Conservation (phyloP, 2,888 invertebrate genomes). For the Oligia strigilis region DNA sequence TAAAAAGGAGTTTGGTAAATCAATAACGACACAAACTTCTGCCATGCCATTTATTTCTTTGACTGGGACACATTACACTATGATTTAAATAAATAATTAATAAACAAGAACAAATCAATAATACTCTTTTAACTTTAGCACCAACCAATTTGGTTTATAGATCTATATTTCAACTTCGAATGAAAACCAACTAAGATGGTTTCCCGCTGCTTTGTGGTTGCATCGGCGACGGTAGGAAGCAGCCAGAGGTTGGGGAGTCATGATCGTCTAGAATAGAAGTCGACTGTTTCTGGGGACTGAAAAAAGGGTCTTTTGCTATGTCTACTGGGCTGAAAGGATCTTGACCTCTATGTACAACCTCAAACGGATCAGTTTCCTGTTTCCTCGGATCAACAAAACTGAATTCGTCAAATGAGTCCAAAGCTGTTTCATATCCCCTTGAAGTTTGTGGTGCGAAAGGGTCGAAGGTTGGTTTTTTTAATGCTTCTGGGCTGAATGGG, state of each 20-base stretch:
- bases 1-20: not conserved
- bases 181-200: slow-evolving; percentile 64
- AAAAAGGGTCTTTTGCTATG: slow-evolving; percentile 61
- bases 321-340: slow-evolving; percentile 71
- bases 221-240: slow-evolving; percentile 91
- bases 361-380: slow-evolving; percentile 78
- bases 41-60: slow-evolving; percentile 63
- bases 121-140: slow-evolving; percentile 66
- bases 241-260: slow-evolving; percentile 85
- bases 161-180: slow-evolving; percentile 41
- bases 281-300: slow-evolving; percentile 63
- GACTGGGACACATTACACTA: slow-evolving; percentile 56
- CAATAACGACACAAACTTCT: slow-evolving; percentile 11
- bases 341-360: slow-evolving; percentile 77
- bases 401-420: slow-evolving; percentile 84
- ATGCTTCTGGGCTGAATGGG: slow-evolving; percentile 90
- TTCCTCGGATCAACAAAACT: slow-evolving; percentile 75
- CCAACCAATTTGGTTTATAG: slow-evolving; percentile 65
- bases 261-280: slow-evolving; percentile 84
- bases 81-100: slow-evolving; percentile 66
- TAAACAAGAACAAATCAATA: slow-evolving; percentile 62
- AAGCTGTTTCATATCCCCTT: slow-evolving; percentile 66
- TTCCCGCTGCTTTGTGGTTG: slow-evolving; percentile 86
- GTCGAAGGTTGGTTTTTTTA: slow-evolving; percentile 83
- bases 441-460: slow-evolving; percentile 88